Conservation (phyloP, 2,888 invertebrate genomes). For the Nasonia oneida region DNA sequence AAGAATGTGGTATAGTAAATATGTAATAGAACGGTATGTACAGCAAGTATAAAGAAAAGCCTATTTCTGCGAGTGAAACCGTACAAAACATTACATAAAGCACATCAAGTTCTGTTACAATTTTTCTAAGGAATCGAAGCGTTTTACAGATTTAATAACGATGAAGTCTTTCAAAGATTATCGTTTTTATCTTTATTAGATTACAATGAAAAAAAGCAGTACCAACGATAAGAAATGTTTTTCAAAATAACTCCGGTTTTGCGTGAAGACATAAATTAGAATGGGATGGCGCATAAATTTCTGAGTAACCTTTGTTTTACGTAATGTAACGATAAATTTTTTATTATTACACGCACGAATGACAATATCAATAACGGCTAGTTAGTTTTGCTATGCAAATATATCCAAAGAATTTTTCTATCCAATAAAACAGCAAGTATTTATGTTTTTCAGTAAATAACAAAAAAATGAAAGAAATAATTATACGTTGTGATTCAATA, state of each 20-base stretch:
- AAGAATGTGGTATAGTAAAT: neutral
- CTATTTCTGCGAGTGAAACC: constrained; percentile 64
- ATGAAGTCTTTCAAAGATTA: neutral
- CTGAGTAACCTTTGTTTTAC: neutral
- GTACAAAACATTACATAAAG: constrained; percentile 66
- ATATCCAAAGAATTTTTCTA: neutral
- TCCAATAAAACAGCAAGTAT: neutral
- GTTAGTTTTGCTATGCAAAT: neutral
- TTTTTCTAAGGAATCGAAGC: constrained; percentile 49
- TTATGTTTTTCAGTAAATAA: neutral
- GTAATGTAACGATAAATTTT: neutral
- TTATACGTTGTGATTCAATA: neutral
- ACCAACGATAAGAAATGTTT: neutral
- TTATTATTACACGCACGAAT: neutral
- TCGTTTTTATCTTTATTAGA: neutral
- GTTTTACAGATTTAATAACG: neutral
- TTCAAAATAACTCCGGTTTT: neutral
- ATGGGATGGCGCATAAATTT: neutral
- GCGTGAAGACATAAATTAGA: neutral
- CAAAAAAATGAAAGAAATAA: neutral
- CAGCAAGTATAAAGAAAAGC: constrained; percentile 58
- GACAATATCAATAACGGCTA: neutral
- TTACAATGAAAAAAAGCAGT: neutral
- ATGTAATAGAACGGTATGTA: neutral
- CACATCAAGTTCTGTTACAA: constrained; percentile 37